Evolutionary conservation across 2,797 vertebrate species (phyloP), one percentile per base, ranked within the genome.

Genomic region (Channallabes apus): DNA sequence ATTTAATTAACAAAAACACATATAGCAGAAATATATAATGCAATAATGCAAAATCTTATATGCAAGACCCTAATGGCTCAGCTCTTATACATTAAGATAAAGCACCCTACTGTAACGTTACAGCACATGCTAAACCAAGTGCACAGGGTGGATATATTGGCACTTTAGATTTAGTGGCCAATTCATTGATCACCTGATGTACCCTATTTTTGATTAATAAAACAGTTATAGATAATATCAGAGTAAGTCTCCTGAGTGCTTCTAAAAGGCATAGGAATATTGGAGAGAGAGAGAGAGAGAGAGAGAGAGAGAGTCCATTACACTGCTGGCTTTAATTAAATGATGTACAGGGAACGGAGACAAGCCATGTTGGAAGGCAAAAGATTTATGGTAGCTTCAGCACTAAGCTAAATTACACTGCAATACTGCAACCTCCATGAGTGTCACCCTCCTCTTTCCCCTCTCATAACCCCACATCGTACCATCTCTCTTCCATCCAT

Each of bases 321-420:
- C 92, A 94, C 92, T 94, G 91, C 91, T 91, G 93, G 88, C 91
- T 93, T 94, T 95, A 96, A 96, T 96, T 94, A 95, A 95, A 95
- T 96, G 93, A 96, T 92, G 92, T 91, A 93, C 91, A 93, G 93
- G 92, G 92, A 93, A 91, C 92, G 92, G 91, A 94, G 91, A 89
- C 89, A 15, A 86, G 92, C 91, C 93, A 93, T 93, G 93, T 94
- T 92, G 93, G 93, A 93, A 94, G 93, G 91, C 90, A 91, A 94
- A 93, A 94, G 94, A 96, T 95, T 96, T 95, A 96, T 94, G 93
- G 91, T 91, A 90, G 92, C 91, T 91, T 90, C 90, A 93, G 93
- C 95, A 95, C 93, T 95, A 95, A 95, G 93, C 93, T 93, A 94
- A 95, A 95, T 96, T 95, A 93, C 92, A 91, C 92, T 91, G 93